Conservation (phyloP, 2,797 vertebrate species). For the Syngnathus acus region DNA sequence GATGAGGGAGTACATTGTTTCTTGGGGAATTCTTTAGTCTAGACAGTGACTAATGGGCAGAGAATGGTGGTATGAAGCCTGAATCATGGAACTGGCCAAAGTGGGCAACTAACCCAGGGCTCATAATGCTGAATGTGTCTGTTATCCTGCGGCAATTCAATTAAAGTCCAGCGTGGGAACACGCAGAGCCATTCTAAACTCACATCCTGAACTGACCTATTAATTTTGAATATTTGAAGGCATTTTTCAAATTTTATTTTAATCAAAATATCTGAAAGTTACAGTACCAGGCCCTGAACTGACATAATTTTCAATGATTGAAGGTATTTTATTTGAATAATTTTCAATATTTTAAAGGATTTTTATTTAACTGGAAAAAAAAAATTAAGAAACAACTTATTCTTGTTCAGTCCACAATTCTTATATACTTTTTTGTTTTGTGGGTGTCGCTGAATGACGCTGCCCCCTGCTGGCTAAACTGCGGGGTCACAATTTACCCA, state of each 20-base stretch:
- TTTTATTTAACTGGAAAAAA: no score
- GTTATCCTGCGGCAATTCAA: slow-evolving; percentile 3
- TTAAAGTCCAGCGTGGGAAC: slow-evolving; percentile 6
- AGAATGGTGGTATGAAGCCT: slow-evolving; percentile 4
- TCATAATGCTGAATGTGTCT: background rate
- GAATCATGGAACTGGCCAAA: background rate
- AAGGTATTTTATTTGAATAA: no score
- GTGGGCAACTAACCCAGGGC: slow-evolving; percentile 1
- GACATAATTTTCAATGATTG: background rate
- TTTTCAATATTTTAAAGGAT: background rate
- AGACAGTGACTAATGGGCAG: slow-evolving; percentile 2
- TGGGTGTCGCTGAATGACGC: background rate
- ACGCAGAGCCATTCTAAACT: background rate
- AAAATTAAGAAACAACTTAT: no score
- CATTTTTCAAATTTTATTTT: no score
- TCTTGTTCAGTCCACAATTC: background rate
- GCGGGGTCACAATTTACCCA: background rate
- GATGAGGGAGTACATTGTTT: slow-evolving; percentile 2
- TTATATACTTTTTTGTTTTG: background rate
- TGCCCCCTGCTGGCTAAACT: background rate
- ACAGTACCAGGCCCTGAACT: background rate
- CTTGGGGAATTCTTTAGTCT: background rate
- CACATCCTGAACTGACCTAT: background rate
- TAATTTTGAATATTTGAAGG: background rate
- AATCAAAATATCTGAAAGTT: background rate